These are phyloP conservation scores for Pristionchus arcanus DNA, from an alignment of 2,888 invertebrate genomes.

Conservation along the genomic window DNA sequence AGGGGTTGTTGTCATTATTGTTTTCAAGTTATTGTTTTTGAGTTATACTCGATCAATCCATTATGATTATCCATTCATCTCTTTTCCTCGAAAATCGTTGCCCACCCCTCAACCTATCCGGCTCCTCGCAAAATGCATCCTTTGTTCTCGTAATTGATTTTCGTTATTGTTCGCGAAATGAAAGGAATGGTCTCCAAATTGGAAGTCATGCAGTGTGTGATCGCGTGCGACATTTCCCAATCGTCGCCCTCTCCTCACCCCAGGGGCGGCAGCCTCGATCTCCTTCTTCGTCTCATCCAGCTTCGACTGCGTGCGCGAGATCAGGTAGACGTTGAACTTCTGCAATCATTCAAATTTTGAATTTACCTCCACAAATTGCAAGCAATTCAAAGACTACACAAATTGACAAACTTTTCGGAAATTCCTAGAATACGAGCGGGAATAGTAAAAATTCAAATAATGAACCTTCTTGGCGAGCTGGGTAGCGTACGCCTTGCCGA, in stretches of 20 bases:
- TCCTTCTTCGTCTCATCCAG: constrained; percentile 75
- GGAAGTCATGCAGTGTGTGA: no score
- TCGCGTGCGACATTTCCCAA: no score
- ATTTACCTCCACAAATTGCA: not conserved
- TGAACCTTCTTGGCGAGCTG: constrained; percentile 70
- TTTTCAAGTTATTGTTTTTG: no score
- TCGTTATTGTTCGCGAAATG: not conserved
- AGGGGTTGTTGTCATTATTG: not conserved
- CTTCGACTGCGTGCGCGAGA: constrained; percentile 76
- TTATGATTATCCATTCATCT: not conserved
- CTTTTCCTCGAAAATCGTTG: not conserved
- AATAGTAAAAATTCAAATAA: not conserved
- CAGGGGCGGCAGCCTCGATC: constrained; percentile 12
- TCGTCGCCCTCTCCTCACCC: not conserved
- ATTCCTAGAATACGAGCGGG: not conserved
- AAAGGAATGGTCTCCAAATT: not conserved
- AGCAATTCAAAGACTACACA: not conserved
- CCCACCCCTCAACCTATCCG: not conserved
- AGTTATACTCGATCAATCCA: not conserved
- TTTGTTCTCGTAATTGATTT: not conserved
- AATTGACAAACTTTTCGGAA: not conserved
- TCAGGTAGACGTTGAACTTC: constrained; percentile 75
- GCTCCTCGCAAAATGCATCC: not conserved
- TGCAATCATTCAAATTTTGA: constrained; percentile 6
- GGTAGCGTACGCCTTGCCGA: constrained; percentile 78